Evolutionary conservation across 2,888 invertebrate species (phyloP).

Genomic region (Mythimna pallens): DNA sequence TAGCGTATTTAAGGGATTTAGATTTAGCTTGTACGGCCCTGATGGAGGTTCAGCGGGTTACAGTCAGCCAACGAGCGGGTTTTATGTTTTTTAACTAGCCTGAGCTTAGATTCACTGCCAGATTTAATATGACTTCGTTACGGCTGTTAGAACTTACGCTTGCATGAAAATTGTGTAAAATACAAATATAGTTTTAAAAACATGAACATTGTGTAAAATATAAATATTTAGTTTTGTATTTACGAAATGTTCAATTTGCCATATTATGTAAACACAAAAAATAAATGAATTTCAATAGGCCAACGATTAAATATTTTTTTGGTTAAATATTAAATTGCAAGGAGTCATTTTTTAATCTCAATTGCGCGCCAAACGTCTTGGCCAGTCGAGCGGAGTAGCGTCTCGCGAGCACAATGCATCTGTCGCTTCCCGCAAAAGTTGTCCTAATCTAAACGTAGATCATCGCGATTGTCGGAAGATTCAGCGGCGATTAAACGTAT

Average conservation of each 20-base stretch:
- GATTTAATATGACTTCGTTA: constrained; percentile 39
- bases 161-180: neutral
- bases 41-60: constrained; percentile 84
- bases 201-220: too few species aligned
- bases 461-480: constrained; percentile 84
- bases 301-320: constrained; percentile 6
- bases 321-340: constrained; percentile 37
- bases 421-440: constrained; percentile 75
- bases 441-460: constrained; percentile 83
- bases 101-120: constrained; percentile 62
- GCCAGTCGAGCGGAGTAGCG: constrained; percentile 66
- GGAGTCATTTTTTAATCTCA: constrained; percentile 48
- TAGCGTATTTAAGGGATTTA: constrained; percentile 87
- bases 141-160: constrained; percentile 25
- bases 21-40: constrained; percentile 84
- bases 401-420: constrained; percentile 73
- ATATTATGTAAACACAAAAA: too few species aligned
- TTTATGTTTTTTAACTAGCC: constrained; percentile 75
- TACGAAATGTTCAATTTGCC: too few species aligned
- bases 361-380: constrained; percentile 66
- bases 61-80: constrained; percentile 73
- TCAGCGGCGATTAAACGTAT: constrained; percentile 86
- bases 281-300: neutral
- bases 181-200: too few species aligned
- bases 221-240: too few species aligned